phyloP scores from a whole-genome alignment of 2,113 vertebrate genomes.

The Cyanoderma ruficeps region DNA sequence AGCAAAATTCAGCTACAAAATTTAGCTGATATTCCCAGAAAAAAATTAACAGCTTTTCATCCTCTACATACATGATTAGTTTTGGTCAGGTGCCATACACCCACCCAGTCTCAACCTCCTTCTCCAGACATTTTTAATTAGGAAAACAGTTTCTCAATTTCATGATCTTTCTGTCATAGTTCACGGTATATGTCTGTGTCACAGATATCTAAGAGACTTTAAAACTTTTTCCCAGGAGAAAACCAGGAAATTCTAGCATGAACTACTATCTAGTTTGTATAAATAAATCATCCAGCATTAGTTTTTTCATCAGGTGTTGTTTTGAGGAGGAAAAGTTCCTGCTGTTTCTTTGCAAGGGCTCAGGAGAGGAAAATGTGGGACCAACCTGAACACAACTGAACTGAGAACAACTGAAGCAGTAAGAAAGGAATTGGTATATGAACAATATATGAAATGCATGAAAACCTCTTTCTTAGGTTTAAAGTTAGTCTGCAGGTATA shows the following conservation, averaged over 20 bases:
- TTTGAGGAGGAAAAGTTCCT: neutral
- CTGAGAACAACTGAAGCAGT: neutral
- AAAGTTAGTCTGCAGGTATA: neutral
- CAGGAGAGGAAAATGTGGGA: neutral
- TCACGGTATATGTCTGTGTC: neutral
- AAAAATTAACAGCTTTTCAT: neutral
- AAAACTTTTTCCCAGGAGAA: neutral
- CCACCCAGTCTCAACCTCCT: neutral
- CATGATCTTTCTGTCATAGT: neutral
- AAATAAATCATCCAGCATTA: neutral
- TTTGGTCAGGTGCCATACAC: neutral
- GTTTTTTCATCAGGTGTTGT: neutral
- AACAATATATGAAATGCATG: neutral
- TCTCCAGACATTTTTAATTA: neutral
- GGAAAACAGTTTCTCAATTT: neutral
- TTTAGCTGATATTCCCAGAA: neutral
- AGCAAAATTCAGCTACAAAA: neutral
- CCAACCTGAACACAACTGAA: neutral
- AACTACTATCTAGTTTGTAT: neutral
- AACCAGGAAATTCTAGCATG: rapidly evolving
- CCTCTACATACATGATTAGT: neutral
- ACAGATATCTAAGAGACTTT: neutral
- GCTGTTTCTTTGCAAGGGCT: neutral
- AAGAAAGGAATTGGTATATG: neutral
- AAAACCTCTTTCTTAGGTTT: neutral